phyloP scores from a whole-genome alignment of 2,888 invertebrate genomes.

The Entomobrya multifasciata region DNA sequence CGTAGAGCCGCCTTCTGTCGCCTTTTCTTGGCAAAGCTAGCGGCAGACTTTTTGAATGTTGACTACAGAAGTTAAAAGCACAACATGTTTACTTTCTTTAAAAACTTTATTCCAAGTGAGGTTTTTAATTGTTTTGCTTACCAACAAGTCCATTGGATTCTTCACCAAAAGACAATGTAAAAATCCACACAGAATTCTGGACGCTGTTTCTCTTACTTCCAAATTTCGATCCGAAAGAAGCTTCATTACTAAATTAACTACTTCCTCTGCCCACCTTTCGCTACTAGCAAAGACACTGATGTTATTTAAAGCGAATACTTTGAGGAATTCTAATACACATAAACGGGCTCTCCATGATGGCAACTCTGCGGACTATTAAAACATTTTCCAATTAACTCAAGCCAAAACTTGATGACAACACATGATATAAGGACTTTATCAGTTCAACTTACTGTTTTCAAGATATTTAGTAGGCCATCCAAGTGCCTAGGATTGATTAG shows the following conservation, averaged over 20 bases:
- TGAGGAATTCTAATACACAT: slow-evolving; percentile 82
- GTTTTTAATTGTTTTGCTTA: slow-evolving; percentile 81
- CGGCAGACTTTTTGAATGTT: slow-evolving; percentile 84
- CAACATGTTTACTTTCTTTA: not conserved
- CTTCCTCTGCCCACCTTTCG: slow-evolving; percentile 81
- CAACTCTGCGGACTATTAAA: slow-evolving; percentile 59
- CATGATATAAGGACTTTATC: slow-evolving; percentile 80
- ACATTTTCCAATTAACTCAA: slow-evolving; percentile 43
- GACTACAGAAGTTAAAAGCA: slow-evolving; percentile 83
- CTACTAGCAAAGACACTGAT: slow-evolving; percentile 81
- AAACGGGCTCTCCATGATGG: slow-evolving; percentile 83
- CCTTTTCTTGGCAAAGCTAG: slow-evolving; percentile 70
- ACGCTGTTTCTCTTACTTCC: slow-evolving; percentile 92
- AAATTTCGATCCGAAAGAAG: slow-evolving; percentile 87
- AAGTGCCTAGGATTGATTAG: slow-evolving; percentile 84
- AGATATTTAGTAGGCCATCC: slow-evolving; percentile 84
- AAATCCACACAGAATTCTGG: slow-evolving; percentile 91
- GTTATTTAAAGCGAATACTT: slow-evolving; percentile 83
- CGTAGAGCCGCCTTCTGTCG: slow-evolving; percentile 71
- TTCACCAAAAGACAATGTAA: slow-evolving; percentile 91
- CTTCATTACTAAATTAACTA: slow-evolving; percentile 85
- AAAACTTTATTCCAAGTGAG: no score
- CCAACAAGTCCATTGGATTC: slow-evolving; percentile 84
- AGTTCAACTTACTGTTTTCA: slow-evolving; percentile 82
- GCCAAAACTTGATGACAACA: slow-evolving; percentile 3